phyloP scores from a whole-genome alignment of 2,113 vertebrate genomes.

The Nycticorax nycticorax region DNA sequence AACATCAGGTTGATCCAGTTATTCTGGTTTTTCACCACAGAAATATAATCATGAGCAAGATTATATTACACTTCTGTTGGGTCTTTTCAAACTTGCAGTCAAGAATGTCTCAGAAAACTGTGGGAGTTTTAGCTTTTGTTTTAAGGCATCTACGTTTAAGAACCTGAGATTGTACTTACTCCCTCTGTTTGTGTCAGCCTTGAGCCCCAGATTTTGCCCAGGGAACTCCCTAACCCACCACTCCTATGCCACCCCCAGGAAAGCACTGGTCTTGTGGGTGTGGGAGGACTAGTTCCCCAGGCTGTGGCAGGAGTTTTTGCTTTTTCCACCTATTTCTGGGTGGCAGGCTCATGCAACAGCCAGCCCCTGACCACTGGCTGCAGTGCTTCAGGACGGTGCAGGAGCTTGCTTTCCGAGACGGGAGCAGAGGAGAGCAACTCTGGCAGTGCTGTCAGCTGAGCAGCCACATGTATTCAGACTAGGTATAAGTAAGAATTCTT shows the following conservation, averaged over 20 bases:
- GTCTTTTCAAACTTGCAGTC: not conserved
- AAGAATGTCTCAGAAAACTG: not conserved
- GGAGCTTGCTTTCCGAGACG: not conserved
- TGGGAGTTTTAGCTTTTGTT: not conserved
- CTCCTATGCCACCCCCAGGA: not conserved
- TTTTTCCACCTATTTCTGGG: rapidly evolving
- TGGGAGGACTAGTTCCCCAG: not conserved
- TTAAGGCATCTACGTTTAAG: not conserved
- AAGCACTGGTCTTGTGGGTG: not conserved
- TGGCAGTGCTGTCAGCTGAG: not conserved
- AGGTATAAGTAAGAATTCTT: not conserved
- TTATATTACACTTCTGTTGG: not conserved
- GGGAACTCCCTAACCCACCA: not conserved
- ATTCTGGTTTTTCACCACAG: not conserved
- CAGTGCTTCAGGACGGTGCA: not conserved
- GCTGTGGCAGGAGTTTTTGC: not conserved
- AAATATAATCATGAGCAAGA: not conserved
- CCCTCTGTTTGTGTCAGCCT: not conserved
- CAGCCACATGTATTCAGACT: not conserved
- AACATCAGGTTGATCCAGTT: not conserved
- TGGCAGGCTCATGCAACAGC: rapidly evolving
- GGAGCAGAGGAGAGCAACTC: not conserved
- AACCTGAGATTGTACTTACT: not conserved
- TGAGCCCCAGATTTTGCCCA: not conserved
- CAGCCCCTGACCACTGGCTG: not conserved